Conservation (phyloP, 2,888 invertebrate species). For the Drosophila suboccidentalis region DNA sequence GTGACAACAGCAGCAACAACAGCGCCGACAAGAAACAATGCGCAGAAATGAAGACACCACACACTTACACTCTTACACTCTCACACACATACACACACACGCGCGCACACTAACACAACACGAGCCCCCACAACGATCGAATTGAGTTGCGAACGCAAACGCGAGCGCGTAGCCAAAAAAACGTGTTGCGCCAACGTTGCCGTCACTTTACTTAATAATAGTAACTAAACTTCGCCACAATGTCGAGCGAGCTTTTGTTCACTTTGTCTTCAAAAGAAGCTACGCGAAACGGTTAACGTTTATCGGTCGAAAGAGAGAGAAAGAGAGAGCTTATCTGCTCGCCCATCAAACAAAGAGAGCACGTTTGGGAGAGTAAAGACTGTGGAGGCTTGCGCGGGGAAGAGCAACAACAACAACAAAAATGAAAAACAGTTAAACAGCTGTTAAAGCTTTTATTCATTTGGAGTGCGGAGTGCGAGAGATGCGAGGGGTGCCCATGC, state of each 20-base stretch:
- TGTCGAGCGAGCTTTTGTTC: constrained; percentile 46
- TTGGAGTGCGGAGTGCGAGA: not conserved
- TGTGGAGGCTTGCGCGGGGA: constrained; percentile 15
- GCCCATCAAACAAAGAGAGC: constrained; percentile 1
- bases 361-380: not conserved
- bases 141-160: constrained; percentile 43
- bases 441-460: constrained; percentile 35
- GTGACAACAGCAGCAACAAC: constrained; percentile 44
- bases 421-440: constrained; percentile 32
- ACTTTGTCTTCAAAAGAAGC: constrained; percentile 24
- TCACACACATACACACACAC: constrained; percentile 3
- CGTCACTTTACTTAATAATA: constrained; percentile 82
- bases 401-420: not conserved
- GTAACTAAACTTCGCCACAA: constrained; percentile 70
- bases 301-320: constrained; percentile 16
- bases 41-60: constrained; percentile 55
- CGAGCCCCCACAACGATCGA: constrained; percentile 55
- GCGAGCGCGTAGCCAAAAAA: constrained; percentile 57
- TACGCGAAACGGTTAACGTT: constrained; percentile 46
- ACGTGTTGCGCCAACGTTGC: constrained; percentile 66
- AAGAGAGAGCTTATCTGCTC: constrained; percentile 4
- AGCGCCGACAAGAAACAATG: constrained; percentile 20
- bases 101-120: constrained; percentile 27
- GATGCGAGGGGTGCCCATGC: not conserved
- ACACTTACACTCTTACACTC: not conserved